Evolutionary conservation across 2,113 vertebrate genomes (phyloP), one percentile per base, ranked within the genome.

Genomic region (Gnathonemus echidnorhynchus): DNA sequence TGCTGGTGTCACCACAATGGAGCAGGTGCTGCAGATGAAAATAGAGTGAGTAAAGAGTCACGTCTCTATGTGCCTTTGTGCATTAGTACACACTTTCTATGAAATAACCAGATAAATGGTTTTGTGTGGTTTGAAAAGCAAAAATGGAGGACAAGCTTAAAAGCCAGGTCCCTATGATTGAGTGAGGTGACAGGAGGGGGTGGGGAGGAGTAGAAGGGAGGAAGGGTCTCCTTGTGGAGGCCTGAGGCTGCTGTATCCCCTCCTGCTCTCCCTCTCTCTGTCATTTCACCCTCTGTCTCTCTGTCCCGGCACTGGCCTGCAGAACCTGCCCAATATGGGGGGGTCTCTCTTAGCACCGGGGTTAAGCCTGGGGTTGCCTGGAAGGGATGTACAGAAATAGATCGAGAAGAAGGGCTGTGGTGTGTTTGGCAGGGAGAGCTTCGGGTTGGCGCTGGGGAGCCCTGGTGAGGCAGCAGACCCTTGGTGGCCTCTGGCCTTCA

Each of bases 21-120:
- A 99, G 93, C 98, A 99, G 90, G 97, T 99, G 94, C 96, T 97
- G 86, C 97, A 98, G 95, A 99, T 99, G 97, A 98, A 95, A 93
- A 97, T 94, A 2, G 98, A 98, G 98, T 99, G 92, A 97, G 98
- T 98, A 56, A 24, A 50, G 11, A 27, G 39, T 13, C 10, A 24
- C 15, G 35, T 45, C 77, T 84, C 2, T 45, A 19, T 42, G 2
- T 21, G 0, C 21, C 24, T 84, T 21, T 84, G 19, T 48, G 39
- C 17, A 24, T 3, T 46, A 46, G 80, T 46, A 42, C 15, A 89
- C 5, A 31, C 4, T 17, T 21, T 87, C 46, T 86, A 3, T 50
- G 24, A 24, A 83, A 83, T 42, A 46, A 46, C 11, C 31, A 83
- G 17, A 21, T 39, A 50, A 86, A 21, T n/a, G 45, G 45, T 31